Percentiles rank a stretch among this genome's conserved stretches.
These are phyloP conservation scores for Pogonomyrmex californicus DNA, from an alignment of 1,140 invertebrate genomes.

Conservation along the genomic window DNA sequence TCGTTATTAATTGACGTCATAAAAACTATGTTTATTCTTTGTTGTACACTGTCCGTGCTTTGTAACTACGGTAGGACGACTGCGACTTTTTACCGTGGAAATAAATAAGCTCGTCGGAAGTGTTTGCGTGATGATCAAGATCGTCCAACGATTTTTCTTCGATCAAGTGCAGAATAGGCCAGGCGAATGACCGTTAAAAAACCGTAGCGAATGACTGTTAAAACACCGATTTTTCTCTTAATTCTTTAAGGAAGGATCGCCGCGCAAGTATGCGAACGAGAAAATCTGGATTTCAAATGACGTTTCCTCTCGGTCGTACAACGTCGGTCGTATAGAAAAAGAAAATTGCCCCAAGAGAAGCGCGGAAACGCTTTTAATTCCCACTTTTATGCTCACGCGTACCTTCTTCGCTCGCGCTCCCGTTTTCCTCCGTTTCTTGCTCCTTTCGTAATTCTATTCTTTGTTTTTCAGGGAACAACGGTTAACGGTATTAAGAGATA, in stretches of 20 bases:
- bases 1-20: conserved; percentile 54
- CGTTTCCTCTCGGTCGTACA: conserved; percentile 51
- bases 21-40: conserved; percentile 21
- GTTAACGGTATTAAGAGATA: conserved; percentile 49
- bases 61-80: conserved; percentile 56
- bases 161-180: conserved; percentile 34
- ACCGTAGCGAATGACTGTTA: conserved; percentile 11
- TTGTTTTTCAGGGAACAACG: conserved; percentile 38
- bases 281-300: conserved; percentile 71
- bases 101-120: conserved; percentile 61
- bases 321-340: conserved; percentile 30
- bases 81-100: conserved; percentile 55
- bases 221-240: conserved; percentile 56
- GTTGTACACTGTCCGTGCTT: neutral
- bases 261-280: conserved; percentile 20
- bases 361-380: conserved; percentile 67
- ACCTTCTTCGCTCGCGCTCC: neutral
- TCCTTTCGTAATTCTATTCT: neutral
- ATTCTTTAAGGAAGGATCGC: conserved; percentile 52
- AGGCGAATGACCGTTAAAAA: conserved; percentile 16
- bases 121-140: conserved; percentile 67
- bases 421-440: conserved; percentile 2
- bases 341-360: conserved; percentile 48
- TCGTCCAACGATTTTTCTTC: conserved; percentile 55
- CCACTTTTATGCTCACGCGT: conserved; percentile 44